These are phyloP conservation scores for Dynastes maya DNA, from an alignment of 2,888 invertebrate species.

Conservation along the genomic window DNA sequence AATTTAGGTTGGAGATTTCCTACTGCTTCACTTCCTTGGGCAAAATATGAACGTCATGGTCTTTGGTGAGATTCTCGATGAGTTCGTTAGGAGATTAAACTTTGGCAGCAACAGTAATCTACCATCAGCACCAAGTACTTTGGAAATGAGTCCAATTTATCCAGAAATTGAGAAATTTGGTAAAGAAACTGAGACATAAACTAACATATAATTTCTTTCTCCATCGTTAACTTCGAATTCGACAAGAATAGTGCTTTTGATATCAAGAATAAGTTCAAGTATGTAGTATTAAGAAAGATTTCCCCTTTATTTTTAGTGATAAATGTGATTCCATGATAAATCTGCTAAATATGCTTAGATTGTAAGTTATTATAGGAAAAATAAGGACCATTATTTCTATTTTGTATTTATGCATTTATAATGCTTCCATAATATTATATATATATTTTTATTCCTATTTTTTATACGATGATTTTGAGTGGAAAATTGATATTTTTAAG, in stretches of 20 bases:
- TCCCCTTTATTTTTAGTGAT: constrained; percentile 26
- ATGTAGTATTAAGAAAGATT: constrained; percentile 17
- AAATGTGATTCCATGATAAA: constrained; percentile 28
- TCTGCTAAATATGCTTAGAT: constrained; percentile 7
- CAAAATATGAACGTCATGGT: constrained; percentile 90
- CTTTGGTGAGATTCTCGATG: constrained; percentile 86
- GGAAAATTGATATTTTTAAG: not conserved
- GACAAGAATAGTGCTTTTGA: not conserved
- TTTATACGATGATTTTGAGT: not conserved
- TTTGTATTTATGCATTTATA: constrained; percentile 17
- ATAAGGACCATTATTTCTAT: constrained; percentile 4
- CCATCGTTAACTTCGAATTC: not conserved
- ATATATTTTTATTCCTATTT: constrained; percentile 18
- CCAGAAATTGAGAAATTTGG: constrained; percentile 85
- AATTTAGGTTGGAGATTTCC: constrained; percentile 87
- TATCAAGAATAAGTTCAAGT: not conserved
- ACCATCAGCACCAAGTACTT: constrained; percentile 89
- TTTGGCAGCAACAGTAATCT: constrained; percentile 80
- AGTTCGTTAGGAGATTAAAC: constrained; percentile 81
- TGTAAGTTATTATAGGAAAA: constrained; percentile 14
- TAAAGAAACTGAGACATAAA: constrained; percentile 89
- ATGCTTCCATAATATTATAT: not conserved
- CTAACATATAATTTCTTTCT: no score
- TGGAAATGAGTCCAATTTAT: constrained; percentile 90
- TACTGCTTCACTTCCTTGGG: constrained; percentile 86